Evolutionary conservation across 2,888 invertebrate genomes (phyloP), one percentile per base, ranked within the genome.

Genomic region (Achlya flavicornis): DNA sequence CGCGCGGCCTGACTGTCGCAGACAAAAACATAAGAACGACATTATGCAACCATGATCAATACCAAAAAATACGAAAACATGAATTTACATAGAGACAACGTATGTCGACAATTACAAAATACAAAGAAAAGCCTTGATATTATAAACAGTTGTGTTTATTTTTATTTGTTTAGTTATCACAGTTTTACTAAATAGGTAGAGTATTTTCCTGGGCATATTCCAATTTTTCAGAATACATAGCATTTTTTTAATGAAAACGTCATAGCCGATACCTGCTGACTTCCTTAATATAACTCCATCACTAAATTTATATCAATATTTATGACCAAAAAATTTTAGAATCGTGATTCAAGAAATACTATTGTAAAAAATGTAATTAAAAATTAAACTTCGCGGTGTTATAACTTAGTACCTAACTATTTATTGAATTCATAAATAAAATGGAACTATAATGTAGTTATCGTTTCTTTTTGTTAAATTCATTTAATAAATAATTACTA

Each of bases 1-100:
- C 71, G 66, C 81, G 76, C 78, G 75, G 76, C 76, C 78, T 77
- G 53, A 53, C 53, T 53, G 53, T 53, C 72, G 74, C 65, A 61
- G 63, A 70, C 68, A 61, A 65, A 46, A 69, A 69, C 66, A 57
- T 63, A 57, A 8, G 60, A 60, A 41, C 41, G 41, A 60, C 60
- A 41, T 60, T 60, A 60, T 76, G 78, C 80, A 81, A 80, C 62
- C 48, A 63, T 65, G 65, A 68, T 68, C 63, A 75, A 75, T 68
- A 60, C 53, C 65, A 48, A 64, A 62, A 67, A 68, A 57, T 66
- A 63, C 63, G 62, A 64, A 66, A 62, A 63, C 64, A 66, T 64
- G 7, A 57, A 48, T 62, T 35, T 64, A 61, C 41, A 62, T 46
- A n/a, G 65, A 58, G 63, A 63, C 65, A 65, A 63, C n/a, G 59